These are phyloP conservation scores for Eulemur rufifrons DNA, from an alignment of 2,113 vertebrate genomes.

Conservation along the genomic window DNA sequence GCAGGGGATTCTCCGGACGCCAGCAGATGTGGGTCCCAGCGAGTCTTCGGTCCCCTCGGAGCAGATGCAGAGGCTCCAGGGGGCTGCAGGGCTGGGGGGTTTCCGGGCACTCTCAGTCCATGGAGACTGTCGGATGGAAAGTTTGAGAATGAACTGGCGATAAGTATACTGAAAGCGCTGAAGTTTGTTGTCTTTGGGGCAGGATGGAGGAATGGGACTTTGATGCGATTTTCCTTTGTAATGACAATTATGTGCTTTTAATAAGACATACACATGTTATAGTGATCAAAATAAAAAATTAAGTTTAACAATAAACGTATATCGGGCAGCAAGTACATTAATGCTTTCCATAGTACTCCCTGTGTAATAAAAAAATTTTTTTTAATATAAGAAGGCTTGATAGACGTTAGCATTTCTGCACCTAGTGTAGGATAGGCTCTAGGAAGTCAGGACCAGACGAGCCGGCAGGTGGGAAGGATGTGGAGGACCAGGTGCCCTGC, in stretches of 20 bases:
- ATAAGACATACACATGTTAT: accelerated
- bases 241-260: not conserved
- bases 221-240: not conserved
- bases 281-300: not conserved
- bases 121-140: not conserved
- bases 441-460: not conserved
- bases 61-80: too few relatives aligned
- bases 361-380: not conserved
- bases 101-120: accelerated
- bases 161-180: accelerated
- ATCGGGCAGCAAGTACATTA: accelerated
- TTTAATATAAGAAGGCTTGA: accelerated
- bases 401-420: too few relatives aligned
- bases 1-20: not conserved
- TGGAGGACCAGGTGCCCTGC: too few relatives aligned
- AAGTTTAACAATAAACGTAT: too few relatives aligned
- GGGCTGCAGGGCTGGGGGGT: accelerated
- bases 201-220: not conserved
- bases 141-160: not conserved
- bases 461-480: accelerated
- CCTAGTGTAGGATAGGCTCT: accelerated
- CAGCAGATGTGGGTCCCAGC: accelerated
- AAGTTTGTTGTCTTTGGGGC: not conserved
- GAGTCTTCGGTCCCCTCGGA: accelerated
- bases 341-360: not conserved